Evolutionary conservation across 2,888 invertebrate genomes (phyloP), one percentile per base, ranked within the genome.

Genomic region (Cataglyphis cursor): DNA sequence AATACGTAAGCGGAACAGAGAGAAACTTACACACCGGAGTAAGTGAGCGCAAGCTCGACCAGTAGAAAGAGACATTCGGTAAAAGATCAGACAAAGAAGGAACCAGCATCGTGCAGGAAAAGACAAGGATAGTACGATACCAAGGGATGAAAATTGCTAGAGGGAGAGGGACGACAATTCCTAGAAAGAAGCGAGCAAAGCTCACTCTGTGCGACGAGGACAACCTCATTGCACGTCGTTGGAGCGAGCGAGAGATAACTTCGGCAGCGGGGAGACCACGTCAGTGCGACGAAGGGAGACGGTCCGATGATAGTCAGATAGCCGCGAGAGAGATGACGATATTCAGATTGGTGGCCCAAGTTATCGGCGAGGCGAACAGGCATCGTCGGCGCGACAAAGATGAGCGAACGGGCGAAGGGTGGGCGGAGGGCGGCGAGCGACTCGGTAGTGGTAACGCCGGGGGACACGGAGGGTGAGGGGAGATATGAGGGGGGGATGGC

Each of bases 1-100:
- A 80, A 80, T 70, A 68, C 70, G 70, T 80, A 80, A 80, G 78
- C 59, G 70, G n/a, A 44, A 80, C 78, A 68, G 83, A 81, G 88
- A 85, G 70, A 15, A 57, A 54, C 44, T 73, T 18, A 28, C 54
- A 62, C 31, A 48, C 72, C 18, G 44, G 24, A 24, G 62, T 48
- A 70, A 66, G 74, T 28, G 76, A 48, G 61, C 28, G 70, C 44
- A 72, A 78, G 44, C 59, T 72, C 44, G 35, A 35, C 12, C 3
- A 72, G 12, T 44, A 61, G 72, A 48, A 74, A 62, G 38, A 18
- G 81, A 81, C 74, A 62, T 6, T 31, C n/a, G n/a, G 31, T 61
- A 18, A n/a, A 51, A 66, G 18, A 35, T 72, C 54, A 44, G 59
- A 80, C 41, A n/a, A 59, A 48, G 78, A 80, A 12, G 24, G 54